Evolutionary conservation across 2,888 invertebrate genomes (phyloP), one percentile per base, ranked within the genome.

Genomic region (Caenorhabditis doughertyi): DNA sequence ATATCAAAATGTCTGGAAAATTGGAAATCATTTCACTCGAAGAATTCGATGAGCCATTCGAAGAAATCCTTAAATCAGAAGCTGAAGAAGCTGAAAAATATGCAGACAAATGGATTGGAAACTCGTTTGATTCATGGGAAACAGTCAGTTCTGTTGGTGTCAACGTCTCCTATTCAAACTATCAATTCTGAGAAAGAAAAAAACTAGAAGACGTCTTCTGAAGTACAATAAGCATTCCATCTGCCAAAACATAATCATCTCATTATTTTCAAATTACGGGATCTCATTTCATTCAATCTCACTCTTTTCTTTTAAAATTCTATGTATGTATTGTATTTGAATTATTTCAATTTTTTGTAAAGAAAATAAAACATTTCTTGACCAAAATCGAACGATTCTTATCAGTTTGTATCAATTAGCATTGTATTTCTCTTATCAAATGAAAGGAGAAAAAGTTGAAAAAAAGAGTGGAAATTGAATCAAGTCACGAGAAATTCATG

Each of bases 41-140:
- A 32, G 74, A 76, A 23, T 76, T 76, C 67, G 74, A 76, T 27
- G 74, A 76, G 39, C 74, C 74, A 47, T 76, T 76, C 56, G 74
- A 76, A 25, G 74, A 67, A 39, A 67, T 76, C 16, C 67, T 67
- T 23, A 76, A 67, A 39, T 56, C 74, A 1, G 74, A 76, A 56
- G 74, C 74, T 47, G 74, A 76, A 58, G 74, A 76, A 35, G 74
- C 74, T 18, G 74, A 74, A 23, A 65, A 49, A 42, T 65, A 74
- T 47, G 74, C 65, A 3, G 67, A 76, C 23, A 65, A 76, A 65
- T 76, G 67, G 67, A 35, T 5, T 13, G 72, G 72, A 39, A 67
- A 35, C 27, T 65, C 65, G 21, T 16, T 76, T 16, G 74, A 76
- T 39, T 35, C 74, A 35, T 76, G 74, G 74, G 74, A 76, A 49